Base-by-base conservation (phyloP, 2,888 invertebrate species). In the Ormyrus thymus region DNA sequence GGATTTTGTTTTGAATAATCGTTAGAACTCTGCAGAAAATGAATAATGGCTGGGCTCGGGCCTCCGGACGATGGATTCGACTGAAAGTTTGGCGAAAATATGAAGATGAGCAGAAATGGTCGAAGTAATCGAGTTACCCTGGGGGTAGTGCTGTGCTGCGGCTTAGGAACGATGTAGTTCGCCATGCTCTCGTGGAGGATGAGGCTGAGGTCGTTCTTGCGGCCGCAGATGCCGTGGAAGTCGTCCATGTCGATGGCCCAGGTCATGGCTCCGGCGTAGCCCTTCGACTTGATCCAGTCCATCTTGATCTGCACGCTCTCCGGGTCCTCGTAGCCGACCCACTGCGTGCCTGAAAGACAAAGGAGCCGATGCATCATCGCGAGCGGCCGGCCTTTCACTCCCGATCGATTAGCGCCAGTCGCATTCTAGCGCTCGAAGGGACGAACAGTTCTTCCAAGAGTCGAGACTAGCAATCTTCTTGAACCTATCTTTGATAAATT, bases 241-340 rank as follows among this genome's bases (percentile, higher is more conserved):
- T 97, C 97, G 79, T 97, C 97, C 97, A 97, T 96, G 84, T 96
- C 96, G 65, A 97, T 94, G 45, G 97, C 97, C 97, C 97, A 97
- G 15, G 94, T 95, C 97, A 97, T 97, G 0, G 96, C 97, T 0
- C 97, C 97, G 0, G 94, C 94, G 85, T 95, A 95, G 0, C 96
- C 96, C 88, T 95, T 95, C 76, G 93, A 86, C 87, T 95, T 96
- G 83, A 97, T 95, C 92, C 93, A 97, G 87, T 97, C 94, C 96
- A 97, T 96, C 91, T 97, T 97, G 84, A 96, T 95, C 88, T 95
- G 94, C 0, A 97, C 92, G 83, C 96, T 97, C 85, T 92, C 92
- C 0, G 93, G 92, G 87, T 97, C 94, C 88, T 97, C 97, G 86
- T 97, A 97, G 5, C 97, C 97, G 13, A 97, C 95, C 97, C 97